phyloP scores from a whole-genome alignment of 92 coral and sea anemone species.

The Chrysogorgia sp. region DNA sequence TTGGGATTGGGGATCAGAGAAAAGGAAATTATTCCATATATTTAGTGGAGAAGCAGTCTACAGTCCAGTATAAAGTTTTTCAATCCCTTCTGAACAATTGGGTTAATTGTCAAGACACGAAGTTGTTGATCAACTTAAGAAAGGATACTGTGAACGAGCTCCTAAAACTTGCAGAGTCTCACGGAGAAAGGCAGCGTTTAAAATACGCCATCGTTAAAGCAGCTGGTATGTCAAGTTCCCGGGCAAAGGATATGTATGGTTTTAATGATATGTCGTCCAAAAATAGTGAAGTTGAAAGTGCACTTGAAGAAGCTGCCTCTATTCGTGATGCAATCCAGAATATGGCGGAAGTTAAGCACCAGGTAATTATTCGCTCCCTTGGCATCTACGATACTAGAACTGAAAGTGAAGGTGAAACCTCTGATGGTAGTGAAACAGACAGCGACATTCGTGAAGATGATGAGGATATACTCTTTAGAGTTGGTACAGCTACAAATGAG shows the following conservation, averaged over 20 bases:
- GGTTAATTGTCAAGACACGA: slow-evolving; percentile 3
- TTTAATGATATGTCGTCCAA: slow-evolving; percentile 20
- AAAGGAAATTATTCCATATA: slow-evolving; percentile 20
- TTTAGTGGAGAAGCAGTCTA: slow-evolving; percentile 41
- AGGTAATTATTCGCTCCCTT: neutral
- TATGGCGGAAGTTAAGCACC: neutral
- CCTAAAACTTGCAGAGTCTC: slow-evolving; percentile 43
- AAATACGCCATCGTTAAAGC: slow-evolving; percentile 44
- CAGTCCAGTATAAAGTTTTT: slow-evolving; percentile 28
- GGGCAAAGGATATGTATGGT: slow-evolving; percentile 46
- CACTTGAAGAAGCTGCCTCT: slow-evolving; percentile 34
- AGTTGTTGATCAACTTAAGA: slow-evolving; percentile 14
- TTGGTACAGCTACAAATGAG: no score
- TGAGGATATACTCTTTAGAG: no score
- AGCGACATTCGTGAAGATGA: neutral
- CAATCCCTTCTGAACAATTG: slow-evolving; percentile 29
- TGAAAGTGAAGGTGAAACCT: neutral
- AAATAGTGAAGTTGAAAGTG: slow-evolving; percentile 17
- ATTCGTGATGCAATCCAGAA: neutral
- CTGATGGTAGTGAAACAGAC: slow-evolving; percentile 7
- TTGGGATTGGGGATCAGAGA: slow-evolving; percentile 31
- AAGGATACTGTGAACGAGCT: slow-evolving; percentile 40
- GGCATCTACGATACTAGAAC: slow-evolving; percentile 12
- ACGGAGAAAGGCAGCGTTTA: slow-evolving; percentile 42
- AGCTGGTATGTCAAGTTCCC: slow-evolving; percentile 48